phyloP scores from a whole-genome alignment of 2,113 vertebrate species.

The Alligator mississippiensis region DNA sequence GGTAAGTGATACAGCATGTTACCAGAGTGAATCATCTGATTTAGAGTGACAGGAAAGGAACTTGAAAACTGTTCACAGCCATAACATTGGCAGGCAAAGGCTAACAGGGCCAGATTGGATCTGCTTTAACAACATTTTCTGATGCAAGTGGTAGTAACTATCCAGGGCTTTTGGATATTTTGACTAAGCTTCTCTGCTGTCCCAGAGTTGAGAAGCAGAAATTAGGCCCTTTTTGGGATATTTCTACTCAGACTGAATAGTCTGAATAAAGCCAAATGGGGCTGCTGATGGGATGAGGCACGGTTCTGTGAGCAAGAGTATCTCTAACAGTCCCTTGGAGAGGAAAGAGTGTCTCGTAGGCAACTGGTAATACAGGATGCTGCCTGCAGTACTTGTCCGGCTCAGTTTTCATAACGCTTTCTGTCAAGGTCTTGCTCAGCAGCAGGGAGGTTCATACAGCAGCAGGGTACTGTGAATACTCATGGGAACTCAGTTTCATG shows the following conservation, averaged over 20 bases:
- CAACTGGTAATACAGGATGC: not conserved
- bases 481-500: not conserved
- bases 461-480: not conserved
- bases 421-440: not conserved
- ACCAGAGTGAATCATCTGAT: slow-evolving; percentile 75
- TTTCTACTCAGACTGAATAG: not conserved
- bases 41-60: slow-evolving; percentile 73
- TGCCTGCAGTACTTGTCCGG: not conserved
- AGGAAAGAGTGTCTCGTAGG: not conserved
- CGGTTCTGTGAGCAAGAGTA: slow-evolving; percentile 8
- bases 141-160: slow-evolving; percentile 63
- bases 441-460: not conserved
- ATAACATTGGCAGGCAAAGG: slow-evolving; percentile 66
- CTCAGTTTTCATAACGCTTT: not conserved
- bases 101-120: slow-evolving; percentile 66
- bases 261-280: slow-evolving; percentile 19
- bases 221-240: slow-evolving; percentile 30
- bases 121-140: slow-evolving; percentile 54
- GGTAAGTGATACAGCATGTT: slow-evolving; percentile 78
- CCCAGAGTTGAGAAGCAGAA: slow-evolving; percentile 25
- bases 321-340: not conserved
- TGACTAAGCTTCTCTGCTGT: slow-evolving; percentile 51
- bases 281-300: not conserved
- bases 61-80: slow-evolving; percentile 65
- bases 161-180: slow-evolving; percentile 60